Conservation (phyloP, 2,113 vertebrate genomes). For the Dissostichus mawsoni region DNA sequence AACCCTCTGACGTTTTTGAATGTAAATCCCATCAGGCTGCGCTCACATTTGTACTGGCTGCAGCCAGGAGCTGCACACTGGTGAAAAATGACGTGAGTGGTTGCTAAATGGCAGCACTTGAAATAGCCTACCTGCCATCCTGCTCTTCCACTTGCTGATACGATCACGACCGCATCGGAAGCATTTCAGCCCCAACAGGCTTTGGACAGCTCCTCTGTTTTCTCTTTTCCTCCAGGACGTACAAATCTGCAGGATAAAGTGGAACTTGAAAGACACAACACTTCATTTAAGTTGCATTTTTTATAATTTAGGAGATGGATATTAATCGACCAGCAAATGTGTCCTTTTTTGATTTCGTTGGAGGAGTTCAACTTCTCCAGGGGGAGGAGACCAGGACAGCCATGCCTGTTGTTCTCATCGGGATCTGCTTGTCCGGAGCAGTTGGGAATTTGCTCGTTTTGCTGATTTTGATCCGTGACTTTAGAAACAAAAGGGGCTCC, state of each 20-base stretch:
- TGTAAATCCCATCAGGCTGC: constrained; percentile 50
- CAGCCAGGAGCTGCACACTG: constrained; percentile 61
- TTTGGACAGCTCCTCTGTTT: constrained; percentile 57
- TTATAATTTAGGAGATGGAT: constrained; percentile 55
- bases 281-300: neutral
- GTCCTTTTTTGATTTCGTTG: constrained; percentile 77
- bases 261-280: neutral
- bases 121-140: constrained; percentile 72
- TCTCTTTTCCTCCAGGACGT: neutral
- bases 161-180: constrained; percentile 35
- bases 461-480: constrained; percentile 78
- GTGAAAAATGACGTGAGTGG: constrained; percentile 72
- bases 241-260: neutral
- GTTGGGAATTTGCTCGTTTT: constrained; percentile 83
- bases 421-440: constrained; percentile 79
- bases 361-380: constrained; percentile 78
- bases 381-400: constrained; percentile 73
- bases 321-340: constrained; percentile 73
- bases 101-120: constrained; percentile 78
- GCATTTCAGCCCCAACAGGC: constrained; percentile 61
- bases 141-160: constrained; percentile 53
- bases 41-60: constrained; percentile 62
- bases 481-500: constrained; percentile 70
- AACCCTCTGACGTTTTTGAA: constrained; percentile 4
- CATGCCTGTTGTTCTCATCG: constrained; percentile 78